Percentiles rank a stretch among this genome's conserved stretches.
Evolutionary conservation across 2,113 vertebrate genomes (phyloP).

Genomic region (Mohoua ochrocephala): DNA sequence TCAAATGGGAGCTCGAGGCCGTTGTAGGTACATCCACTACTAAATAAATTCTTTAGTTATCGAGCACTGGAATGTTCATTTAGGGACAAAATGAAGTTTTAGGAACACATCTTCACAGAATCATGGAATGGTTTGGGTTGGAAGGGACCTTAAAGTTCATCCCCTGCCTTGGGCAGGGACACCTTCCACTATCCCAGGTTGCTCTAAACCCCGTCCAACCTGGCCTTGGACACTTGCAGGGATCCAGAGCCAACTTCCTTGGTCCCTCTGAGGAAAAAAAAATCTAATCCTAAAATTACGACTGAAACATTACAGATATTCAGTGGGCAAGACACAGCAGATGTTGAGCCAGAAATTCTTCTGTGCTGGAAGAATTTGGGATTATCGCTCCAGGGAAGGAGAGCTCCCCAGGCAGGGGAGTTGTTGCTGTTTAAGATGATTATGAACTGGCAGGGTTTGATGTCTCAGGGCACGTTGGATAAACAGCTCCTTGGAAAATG

Average conservation of each 20-base stretch:
- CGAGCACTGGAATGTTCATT: neutral
- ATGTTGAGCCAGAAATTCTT: neutral
- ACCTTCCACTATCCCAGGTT: accelerated
- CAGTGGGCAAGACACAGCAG: neutral
- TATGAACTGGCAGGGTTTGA: neutral
- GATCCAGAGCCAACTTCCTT: neutral
- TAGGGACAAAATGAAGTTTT: neutral
- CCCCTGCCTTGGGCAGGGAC: neutral
- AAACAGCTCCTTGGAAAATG: neutral
- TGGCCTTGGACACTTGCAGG: neutral
- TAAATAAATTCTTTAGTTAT: neutral
- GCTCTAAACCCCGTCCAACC: neutral
- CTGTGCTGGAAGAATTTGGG: neutral
- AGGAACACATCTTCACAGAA: neutral
- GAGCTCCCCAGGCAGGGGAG: neutral
- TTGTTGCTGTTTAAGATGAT: neutral
- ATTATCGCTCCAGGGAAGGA: neutral
- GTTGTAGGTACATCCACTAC: too few species aligned
- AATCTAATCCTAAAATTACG: neutral
- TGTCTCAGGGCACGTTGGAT: neutral
- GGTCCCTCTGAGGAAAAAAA: neutral
- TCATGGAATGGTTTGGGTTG: neutral
- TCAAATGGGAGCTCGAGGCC: neutral
- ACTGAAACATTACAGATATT: accelerated
- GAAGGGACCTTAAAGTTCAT: neutral